Base-by-base conservation (phyloP, 2,113 vertebrate species). In the Lichenostomus cassidix region DNA sequence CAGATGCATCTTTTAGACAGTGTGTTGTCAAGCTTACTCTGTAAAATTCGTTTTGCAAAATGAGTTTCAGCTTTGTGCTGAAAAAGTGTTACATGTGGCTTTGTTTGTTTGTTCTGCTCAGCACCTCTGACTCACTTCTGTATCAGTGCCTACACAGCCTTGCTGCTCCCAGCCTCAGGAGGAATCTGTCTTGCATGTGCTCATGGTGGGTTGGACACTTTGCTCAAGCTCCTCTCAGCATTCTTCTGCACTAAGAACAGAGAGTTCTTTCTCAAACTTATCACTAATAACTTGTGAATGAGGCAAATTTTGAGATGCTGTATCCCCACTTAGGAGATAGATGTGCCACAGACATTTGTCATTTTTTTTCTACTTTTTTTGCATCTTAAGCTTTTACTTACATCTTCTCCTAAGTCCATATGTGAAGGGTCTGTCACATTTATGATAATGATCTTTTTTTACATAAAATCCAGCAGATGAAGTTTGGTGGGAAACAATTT, bases 251-350 rank as follows among this genome's bases (percentile, higher is more conserved):
- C 60, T 46, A 24, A 67, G 23, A 59, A 27, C 6, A 65, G 59
- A 39, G 2, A 4, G 2, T 33, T n/a, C 52, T 74, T 81, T 18
- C 15, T 59, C 31, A 14, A 0, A 59, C 10, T 44, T 74, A 33
- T 33, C 15, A 37, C 15, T 41, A 28, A 33, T 58, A 13, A 24
- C 12, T 24, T 67, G 13, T 7, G 59, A 74, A 20, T 17, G 6
- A 52, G 33, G 12, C 9, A 76, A 33, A 67, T 24, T 65, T 59
- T 12, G 15, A 59, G 22, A 33, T 44, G 12, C 18, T 74, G 2
- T 28, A 52, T 24, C 12, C 15, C 9, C 0, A 0, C 15, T 37
- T 24, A 59, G 50, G 15, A 65, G 33, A 23, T 6, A 27, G 19
- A 59, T 22, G 12, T 59, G 31, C 28, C 37, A 44, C 15, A 44